phyloP scores from a whole-genome alignment of 2,888 invertebrate genomes.

The Cephus pygmeus region DNA sequence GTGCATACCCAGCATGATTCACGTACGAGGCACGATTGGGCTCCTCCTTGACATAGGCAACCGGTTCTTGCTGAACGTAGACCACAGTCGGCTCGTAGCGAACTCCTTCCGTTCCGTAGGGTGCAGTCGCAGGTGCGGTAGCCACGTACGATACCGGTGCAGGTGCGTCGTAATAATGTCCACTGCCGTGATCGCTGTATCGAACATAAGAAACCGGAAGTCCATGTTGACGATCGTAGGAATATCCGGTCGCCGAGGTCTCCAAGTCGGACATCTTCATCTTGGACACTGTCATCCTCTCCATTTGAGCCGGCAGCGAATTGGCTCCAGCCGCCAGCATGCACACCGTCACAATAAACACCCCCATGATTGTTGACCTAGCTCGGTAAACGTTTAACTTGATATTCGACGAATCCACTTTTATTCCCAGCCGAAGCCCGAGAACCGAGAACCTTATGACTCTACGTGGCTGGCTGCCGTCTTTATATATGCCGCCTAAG shows the following conservation, averaged over 20 bases:
- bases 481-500: neutral
- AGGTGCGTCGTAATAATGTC: slow-evolving; percentile 38
- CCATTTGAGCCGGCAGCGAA: slow-evolving; percentile 25
- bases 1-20: slow-evolving; percentile 21
- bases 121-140: slow-evolving; percentile 31
- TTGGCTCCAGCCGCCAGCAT: neutral
- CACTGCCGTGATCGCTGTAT: slow-evolving; percentile 55
- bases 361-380: neutral
- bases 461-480: neutral
- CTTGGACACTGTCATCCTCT: slow-evolving; percentile 69
- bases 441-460: neutral
- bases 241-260: slow-evolving; percentile 71
- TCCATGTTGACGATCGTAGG: slow-evolving; percentile 36
- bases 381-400: neutral
- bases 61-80: slow-evolving; percentile 57
- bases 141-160: slow-evolving; percentile 49
- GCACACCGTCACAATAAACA: neutral
- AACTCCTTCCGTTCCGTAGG: slow-evolving; percentile 22
- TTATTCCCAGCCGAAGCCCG: neutral
- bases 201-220: slow-evolving; percentile 53
- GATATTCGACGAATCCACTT: neutral
- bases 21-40: slow-evolving; percentile 3
- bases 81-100: slow-evolving; percentile 32
- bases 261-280: slow-evolving; percentile 72
- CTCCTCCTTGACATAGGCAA: slow-evolving; percentile 38